Percentiles rank a stretch among this genome's conserved stretches.
Conservation (phyloP, 2,888 invertebrate genomes). For the Drosophila colorata region DNA sequence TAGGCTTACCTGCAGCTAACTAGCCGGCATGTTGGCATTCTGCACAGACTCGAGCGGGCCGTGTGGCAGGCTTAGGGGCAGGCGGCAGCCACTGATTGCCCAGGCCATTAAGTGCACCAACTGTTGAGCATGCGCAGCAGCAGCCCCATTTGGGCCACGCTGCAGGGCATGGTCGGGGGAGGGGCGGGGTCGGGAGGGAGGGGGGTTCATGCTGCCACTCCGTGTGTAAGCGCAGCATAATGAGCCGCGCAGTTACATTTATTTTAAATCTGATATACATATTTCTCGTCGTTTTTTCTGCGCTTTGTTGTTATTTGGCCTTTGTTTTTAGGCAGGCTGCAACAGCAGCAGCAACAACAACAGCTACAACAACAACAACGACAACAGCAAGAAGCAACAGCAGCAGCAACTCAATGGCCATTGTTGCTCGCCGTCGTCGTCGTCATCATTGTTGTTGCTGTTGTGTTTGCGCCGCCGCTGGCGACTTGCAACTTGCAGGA, state of each 20-base stretch:
- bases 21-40: slow-evolving; percentile 67
- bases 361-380: slow-evolving; percentile 42
- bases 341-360: slow-evolving; percentile 54
- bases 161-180: not conserved
- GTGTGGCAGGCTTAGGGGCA: slow-evolving; percentile 12
- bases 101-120: slow-evolving; percentile 76
- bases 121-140: slow-evolving; percentile 70
- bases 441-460: slow-evolving; percentile 25
- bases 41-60: slow-evolving; percentile 1
- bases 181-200: not conserved
- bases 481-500: slow-evolving; percentile 63
- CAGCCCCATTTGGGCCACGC: slow-evolving; percentile 61
- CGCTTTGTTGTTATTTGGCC: slow-evolving; percentile 71
- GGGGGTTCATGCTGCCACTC: slow-evolving; percentile 26
- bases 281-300: slow-evolving; percentile 64
- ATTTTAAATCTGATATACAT: slow-evolving; percentile 83
- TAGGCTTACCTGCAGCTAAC: slow-evolving; percentile 53
- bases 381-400: slow-evolving; percentile 32
- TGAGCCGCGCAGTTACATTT: slow-evolving; percentile 83
- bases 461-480: slow-evolving; percentile 59
- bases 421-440: slow-evolving; percentile 62
- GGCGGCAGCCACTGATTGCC: slow-evolving; percentile 68
- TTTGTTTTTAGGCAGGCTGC: slow-evolving; percentile 72
- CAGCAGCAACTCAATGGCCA: slow-evolving; percentile 76
- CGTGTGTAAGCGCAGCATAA: slow-evolving; percentile 77